Base-by-base conservation (phyloP, 92 coral and sea anemone species). In the Epizoanthus ramosus region DNA sequence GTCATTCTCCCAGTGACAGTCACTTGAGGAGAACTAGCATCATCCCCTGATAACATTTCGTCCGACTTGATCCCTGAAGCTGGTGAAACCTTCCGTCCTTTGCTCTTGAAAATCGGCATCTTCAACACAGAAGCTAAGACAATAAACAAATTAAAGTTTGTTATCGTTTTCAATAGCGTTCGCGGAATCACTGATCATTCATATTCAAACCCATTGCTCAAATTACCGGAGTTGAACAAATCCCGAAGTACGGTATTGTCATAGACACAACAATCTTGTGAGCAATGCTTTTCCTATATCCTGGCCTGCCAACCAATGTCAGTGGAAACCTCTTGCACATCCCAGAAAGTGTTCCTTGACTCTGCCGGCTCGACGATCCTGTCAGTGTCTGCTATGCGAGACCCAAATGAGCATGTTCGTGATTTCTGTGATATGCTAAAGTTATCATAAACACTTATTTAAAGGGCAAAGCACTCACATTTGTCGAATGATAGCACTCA, bases 61-160 rank as follows among this genome's bases (percentile, higher is more conserved):
- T 57, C 39, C 16, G 54, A 50, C 54, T 50, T 13, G 10, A 10
- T 50, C 31, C 68, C 15, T 33, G 37, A 75, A 24, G 54, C 4
- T n/a, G 80, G 80, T 0, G 67, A 57, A 57, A 75, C 24, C 37
- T 58, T 75, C 10, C 25, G n/a, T 31, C 68, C 19, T 58, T 37
- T 75, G 28, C 8, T 75, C 39, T 75, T 75, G 17, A 75, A 75
- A 58, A 75, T 33, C 23, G 80, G 80, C 80, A 75, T 75, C 28
- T 33, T 75, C 39, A 3, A 8, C 15, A 3, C 4, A 5, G 23
- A 37, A 56, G n/a, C 6, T 14, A 10, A 47, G 6, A 50, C 13
- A 35, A 15, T 35, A 23, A 68, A n/a, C 43, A 69, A 41, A 69
- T 21, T 50, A 17, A 56, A n/a, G 13, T 15, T 7, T 33, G 21